Conservation (phyloP, 1,140 invertebrate genomes). For the Epicauta chinensis region DNA sequence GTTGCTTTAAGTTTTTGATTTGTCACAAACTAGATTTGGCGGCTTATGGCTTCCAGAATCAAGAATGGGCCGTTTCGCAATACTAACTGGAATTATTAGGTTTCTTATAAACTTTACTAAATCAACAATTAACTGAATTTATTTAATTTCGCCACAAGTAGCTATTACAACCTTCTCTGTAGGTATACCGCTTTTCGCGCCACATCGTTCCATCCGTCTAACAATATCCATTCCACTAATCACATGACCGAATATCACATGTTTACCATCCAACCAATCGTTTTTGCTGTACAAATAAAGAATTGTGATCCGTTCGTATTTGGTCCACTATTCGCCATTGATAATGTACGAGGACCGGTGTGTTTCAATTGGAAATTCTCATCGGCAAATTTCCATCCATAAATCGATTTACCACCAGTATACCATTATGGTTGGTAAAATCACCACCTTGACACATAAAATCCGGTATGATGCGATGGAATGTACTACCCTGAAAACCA, state of each 20-base stretch:
- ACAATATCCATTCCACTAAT: constrained; percentile 87
- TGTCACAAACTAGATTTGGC: no score
- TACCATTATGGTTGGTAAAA: constrained; percentile 92
- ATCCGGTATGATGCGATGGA: constrained; percentile 91
- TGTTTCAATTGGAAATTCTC: constrained; percentile 95
- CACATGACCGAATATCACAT: constrained; percentile 92
- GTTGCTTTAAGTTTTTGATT: no score
- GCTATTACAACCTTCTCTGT: constrained; percentile 78
- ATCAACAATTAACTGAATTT: no score
- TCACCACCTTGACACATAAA: constrained; percentile 98
- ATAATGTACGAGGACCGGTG: constrained; percentile 74
- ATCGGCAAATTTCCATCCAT: constrained; percentile 94
- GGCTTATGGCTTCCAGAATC: no score
- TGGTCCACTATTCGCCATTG: constrained; percentile 91
- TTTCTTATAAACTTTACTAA: no score
- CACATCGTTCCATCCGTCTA: constrained; percentile 85
- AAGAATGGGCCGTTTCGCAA: no score
- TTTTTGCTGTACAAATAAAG: constrained; percentile 80
- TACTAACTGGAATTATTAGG: no score
- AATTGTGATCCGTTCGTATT: constrained; percentile 97
- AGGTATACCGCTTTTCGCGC: constrained; percentile 77
- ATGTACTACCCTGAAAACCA: constrained; percentile 82
- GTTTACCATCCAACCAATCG: constrained; percentile 85
- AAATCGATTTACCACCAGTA: constrained; percentile 97
- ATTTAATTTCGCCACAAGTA: constrained; percentile 87